Percentiles rank a stretch among this genome's conserved stretches.
Conservation (phyloP, 1,140 invertebrate genomes). For the Asobara japonica region DNA sequence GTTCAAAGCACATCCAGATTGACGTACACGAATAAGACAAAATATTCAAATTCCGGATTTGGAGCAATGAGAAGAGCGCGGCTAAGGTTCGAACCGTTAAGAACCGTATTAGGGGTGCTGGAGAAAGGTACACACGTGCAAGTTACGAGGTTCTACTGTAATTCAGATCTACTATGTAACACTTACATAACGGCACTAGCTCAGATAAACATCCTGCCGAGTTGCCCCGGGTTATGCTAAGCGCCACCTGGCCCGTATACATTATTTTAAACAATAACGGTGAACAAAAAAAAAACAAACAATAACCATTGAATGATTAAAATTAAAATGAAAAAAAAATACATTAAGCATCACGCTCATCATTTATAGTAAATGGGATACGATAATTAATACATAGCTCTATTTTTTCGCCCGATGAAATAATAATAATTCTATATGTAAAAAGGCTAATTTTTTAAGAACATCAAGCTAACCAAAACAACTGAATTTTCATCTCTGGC, state of each 20-base stretch:
- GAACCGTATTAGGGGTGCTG: too few relatives aligned
- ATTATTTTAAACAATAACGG: conserved; percentile 35
- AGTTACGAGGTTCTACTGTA: too few relatives aligned
- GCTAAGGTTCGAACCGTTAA: too few relatives aligned
- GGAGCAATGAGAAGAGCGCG: too few relatives aligned
- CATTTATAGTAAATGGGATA: conserved; percentile 34
- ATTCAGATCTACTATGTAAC: conserved; percentile 38
- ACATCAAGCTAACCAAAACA: conserved; percentile 28
- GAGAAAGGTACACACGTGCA: too few relatives aligned
- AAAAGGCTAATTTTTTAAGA: conserved; percentile 41
- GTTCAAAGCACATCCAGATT: too few relatives aligned
- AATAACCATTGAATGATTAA: conserved; percentile 23
- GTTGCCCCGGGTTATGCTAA: conserved; percentile 53
- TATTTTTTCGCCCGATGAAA: conserved; percentile 39
- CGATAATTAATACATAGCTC: conserved; percentile 35
- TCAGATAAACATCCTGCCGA: conserved; percentile 57
- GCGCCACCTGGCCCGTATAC: conserved; percentile 51
- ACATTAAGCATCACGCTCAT: conserved; percentile 33
- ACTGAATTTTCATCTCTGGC: conserved; percentile 33
- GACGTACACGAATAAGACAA: too few relatives aligned
- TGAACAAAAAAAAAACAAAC: conserved; percentile 19
- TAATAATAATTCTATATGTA: conserved; percentile 37
- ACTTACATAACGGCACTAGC: conserved; percentile 56
- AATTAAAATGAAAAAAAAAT: conserved; percentile 23
- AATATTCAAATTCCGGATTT: too few relatives aligned